phyloP scores from a whole-genome alignment of 1,140 invertebrate species.

The Gonatopus flavifemur region DNA sequence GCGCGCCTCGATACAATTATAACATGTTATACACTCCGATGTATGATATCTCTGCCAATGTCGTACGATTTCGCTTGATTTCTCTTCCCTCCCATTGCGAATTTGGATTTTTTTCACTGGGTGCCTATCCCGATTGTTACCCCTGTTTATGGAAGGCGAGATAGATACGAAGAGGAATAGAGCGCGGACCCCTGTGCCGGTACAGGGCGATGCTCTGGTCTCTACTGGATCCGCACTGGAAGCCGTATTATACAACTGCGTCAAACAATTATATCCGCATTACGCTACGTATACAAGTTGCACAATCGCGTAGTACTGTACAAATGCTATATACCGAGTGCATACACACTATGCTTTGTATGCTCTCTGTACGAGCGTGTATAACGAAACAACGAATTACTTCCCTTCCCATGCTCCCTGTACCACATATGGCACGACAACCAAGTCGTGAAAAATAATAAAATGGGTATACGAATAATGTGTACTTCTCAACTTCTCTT shows the following conservation, averaged over 20 bases:
- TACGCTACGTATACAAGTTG: conserved; percentile 29
- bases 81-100: too few species aligned
- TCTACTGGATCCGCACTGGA: conserved; percentile 28
- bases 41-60: too few species aligned
- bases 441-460: conserved; percentile 2
- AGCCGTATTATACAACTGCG: conserved; percentile 32
- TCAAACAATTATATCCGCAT: conserved; percentile 44
- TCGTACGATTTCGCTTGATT: too few species aligned
- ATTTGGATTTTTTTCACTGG: too few species aligned
- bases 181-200: too few species aligned
- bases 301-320: conserved; percentile 6
- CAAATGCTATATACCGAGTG: conserved; percentile 13
- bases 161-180: too few species aligned
- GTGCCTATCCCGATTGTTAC: too few species aligned
- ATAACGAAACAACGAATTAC: conserved; percentile 5
- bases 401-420: too few species aligned
- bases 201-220: conserved; percentile 10
- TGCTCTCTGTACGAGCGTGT: conserved; percentile 8
- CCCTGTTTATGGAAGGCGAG: too few species aligned
- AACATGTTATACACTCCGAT: too few species aligned
- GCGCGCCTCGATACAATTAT: too few species aligned
- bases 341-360: background rate
- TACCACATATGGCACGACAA: background rate
- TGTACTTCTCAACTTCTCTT: too few species aligned
- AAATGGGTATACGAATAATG: conserved; percentile 9